Base-by-base conservation (phyloP, 2,113 vertebrate species). In the Dasyprocta punctata region DNA sequence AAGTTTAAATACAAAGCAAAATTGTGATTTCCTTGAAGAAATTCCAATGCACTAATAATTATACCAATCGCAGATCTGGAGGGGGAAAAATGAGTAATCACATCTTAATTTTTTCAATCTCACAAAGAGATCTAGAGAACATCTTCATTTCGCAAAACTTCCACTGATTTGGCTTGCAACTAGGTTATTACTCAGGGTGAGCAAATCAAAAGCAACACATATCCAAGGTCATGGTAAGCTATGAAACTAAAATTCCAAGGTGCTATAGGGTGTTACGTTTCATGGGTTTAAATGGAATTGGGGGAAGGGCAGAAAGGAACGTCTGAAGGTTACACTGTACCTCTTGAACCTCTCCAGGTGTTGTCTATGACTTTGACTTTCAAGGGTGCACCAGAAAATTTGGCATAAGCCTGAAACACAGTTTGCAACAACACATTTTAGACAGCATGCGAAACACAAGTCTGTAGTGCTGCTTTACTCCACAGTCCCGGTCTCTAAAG, bases 271-370 rank as follows among this genome's bases (percentile, higher is more conserved):
- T 78, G 19, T 56, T 38, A 47, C 3, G 36, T 20, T 38, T 86
- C 36, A 5, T 1, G 56, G 10, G 36, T 87, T 80, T 69, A 60
- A 91, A 67, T 4, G 16, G 38, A 93, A 44, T 9, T 11, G 24
- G 49, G 28, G 83, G 22, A 16, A 36, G 71, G 9, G 85, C 0
- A 20, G 78, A 77, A 86, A 86, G 41, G 60, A 24, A 58, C n/a
- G 38, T 90, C 82, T 58, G 92, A 94, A 60, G 63, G 83, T 90
- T 69, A 60, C 85, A 96, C 96, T 61, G 85, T 99, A 99, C 99
- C 99, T 99, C 99, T 99, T 3, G 99, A 98, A 71, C 99, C 98
- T 97, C 98, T 99, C 99, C 99, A 99, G 89, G 99, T 99, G 98
- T 99, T 99, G 98, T 99, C 99, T 95, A 99, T 97, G 44, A 98